These are phyloP conservation scores for Lasaia peninsularis DNA, from an alignment of 1,140 invertebrate species.

Conservation along the genomic window DNA sequence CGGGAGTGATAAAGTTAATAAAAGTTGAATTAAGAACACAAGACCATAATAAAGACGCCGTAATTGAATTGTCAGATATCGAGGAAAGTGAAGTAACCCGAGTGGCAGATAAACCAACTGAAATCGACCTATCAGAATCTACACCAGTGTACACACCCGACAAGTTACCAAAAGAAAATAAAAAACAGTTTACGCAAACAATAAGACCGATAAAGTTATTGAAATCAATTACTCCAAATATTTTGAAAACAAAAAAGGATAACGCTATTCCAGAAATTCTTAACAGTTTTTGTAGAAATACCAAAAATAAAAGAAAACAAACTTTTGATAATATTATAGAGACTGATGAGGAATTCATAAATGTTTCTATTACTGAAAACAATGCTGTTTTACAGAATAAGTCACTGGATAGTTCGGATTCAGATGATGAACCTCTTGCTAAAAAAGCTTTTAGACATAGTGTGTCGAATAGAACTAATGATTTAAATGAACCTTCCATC, in stretches of 20 bases:
- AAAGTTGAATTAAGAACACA: constrained; percentile 37
- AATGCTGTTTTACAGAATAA: too few species aligned
- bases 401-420: constrained; percentile 21
- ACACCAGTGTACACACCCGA: constrained; percentile 36
- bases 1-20: constrained; percentile 37
- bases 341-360: too few species aligned
- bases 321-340: too few species aligned
- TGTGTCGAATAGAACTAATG: too few species aligned
- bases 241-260: constrained; percentile 27
- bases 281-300: constrained; percentile 7
- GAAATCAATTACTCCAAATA: not conserved
- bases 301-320: too few species aligned
- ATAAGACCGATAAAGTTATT: not conserved
- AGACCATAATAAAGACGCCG: too few species aligned
- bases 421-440: constrained; percentile 60
- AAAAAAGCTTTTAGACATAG: constrained; percentile 34
- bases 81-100: constrained; percentile 5
- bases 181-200: not conserved
- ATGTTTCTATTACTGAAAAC: too few species aligned
- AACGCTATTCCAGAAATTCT: constrained; percentile 23
- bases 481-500: too few species aligned
- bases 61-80: too few species aligned
- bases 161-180: constrained; percentile 29
- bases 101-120: constrained; percentile 6
- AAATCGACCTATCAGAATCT: constrained; percentile 20